Evolutionary conservation across 35 echinoderm and acorn worm species (phyloP), one percentile per base, ranked within the genome.

Genomic region (Antedon bifida): DNA sequence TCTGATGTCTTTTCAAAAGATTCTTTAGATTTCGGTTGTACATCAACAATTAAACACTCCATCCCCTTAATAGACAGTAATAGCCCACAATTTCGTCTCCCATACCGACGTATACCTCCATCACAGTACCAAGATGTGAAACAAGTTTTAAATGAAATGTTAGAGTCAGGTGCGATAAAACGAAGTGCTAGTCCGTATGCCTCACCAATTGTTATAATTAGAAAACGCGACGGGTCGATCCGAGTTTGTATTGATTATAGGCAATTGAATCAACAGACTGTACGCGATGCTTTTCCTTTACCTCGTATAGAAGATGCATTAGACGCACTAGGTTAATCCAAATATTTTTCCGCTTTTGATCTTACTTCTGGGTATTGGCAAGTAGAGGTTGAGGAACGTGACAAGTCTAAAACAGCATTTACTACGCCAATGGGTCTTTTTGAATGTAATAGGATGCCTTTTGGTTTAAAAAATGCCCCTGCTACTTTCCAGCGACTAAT

Each of bases 371-470:
- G 76, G 0, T 86, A 76, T 46, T 86, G 84, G 84, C 84, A 86
- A 36, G 76, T 86, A 0, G 64, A 28, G 0, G 76, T 78, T 0
- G 36, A n/a, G 12, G 30, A 73, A 16, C 13, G 46, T 16, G 84
- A 78, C 30, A 75, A 46, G 5, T 3, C 33, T 0, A 86, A 86
- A 74, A 86, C 75, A 0, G 75, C 84, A 26, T 86, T 86, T 30
- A 86, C 84, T n/a, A 86, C 84, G n/a, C 74, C 74, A 0, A 78
- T 78, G 74, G 84, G 84, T 32, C 36, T 86, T 10, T 86, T 76
- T 78, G 75, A 86, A 36, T 86, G 82, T 35, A 73, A 55, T 34
- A 80, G 85, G 8, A 87, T 87, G 85, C 85, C 85, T 10, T 87
- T 87, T 82, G 78, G 85, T 26, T 51, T 87, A 12, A 82, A 44